Evolutionary conservation across 2,888 invertebrate genomes (phyloP), one percentile per base, ranked within the genome.

Genomic region (Xanthorhoe spadicearia): DNA sequence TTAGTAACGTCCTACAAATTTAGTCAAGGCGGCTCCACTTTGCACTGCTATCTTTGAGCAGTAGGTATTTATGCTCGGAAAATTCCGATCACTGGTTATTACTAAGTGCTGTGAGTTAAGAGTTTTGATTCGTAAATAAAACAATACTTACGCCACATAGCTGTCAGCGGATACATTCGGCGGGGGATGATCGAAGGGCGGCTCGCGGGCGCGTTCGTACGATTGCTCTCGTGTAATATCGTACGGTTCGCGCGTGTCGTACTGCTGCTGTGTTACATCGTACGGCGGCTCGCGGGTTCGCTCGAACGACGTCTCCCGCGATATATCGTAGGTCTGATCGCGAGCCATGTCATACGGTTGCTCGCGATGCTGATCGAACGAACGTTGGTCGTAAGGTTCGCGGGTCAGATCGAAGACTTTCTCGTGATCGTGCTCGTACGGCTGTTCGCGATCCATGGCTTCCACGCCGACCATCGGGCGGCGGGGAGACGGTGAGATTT

Each of bases 81-180:
- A n/a, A n/a, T n/a, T n/a, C n/a, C n/a, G n/a, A n/a, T n/a, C n/a
- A n/a, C n/a, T n/a, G n/a, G n/a, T n/a, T n/a, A n/a, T n/a, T n/a
- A n/a, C n/a, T n/a, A n/a, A n/a, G n/a, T n/a, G n/a, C n/a, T n/a
- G n/a, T n/a, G n/a, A n/a, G 32, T 32, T 7, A 32, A 32, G 8
- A 32, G 32, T 32, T 32, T 32, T 32, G 32, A 32, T 32, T 32
- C 7, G 6, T 32, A 32, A 32, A 43, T 3, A 7, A 46, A n/a
- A n/a, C n/a, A n/a, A 55, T n/a, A 53, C 52, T 52, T 53, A 64
- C 63, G 32, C 48, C 10, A 38, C 49, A 49, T 32, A 60, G 35
- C 56, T 65, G 8, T 56, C 60, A n/a, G 4, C 46, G 5, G 50
- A 10, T 0, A 32, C 64, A 35, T 32, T 64, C 9, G 50, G 55